Evolutionary conservation across 2,888 invertebrate species (phyloP), one percentile per base, ranked within the genome.

Genomic region (Synanthedon tipuliformis): DNA sequence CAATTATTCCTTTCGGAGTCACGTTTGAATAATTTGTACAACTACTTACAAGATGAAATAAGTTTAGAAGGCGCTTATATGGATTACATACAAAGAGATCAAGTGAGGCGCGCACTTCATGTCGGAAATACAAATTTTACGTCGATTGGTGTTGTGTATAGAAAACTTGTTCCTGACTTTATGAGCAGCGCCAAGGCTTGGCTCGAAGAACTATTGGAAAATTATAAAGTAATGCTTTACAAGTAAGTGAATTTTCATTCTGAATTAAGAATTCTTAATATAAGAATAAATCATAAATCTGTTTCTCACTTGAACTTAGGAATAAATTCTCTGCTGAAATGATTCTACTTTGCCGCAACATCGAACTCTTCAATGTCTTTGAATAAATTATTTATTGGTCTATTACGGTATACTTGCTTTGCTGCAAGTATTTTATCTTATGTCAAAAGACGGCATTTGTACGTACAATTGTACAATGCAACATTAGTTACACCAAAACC

Each of bases 181-280:
- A 89, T 89, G 88, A 78, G 76, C 12, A 90, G 90, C 23, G 89
- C 90, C 2, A 91, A 90, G 64, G 73, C 75, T 56, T 88, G 88
- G 88, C 73, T 89, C 0, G 88, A 89, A 58, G 88, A 88, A 54
- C 64, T 90, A 3, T 61, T 90, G 12, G 88, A 90, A 56, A 82
- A 88, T 59, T 89, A 89, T 57, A 75, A 63, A 64, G 89, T 91
- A 48, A 79, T 91, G 85, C 76, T 91, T 51, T 91, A 91, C 73
- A 91, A 88, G 80, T 92, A 83, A 65, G 84, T 75, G 16, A 34
- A 34, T 10, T 34, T 48, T 11, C 12, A 34, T 34, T 10, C 48
- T 52, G 11, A 16, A 18, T 18, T 49, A 34, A 34, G 34, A 23
- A n/a, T n/a, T n/a, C n/a, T n/a, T n/a, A n/a, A n/a, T n/a, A n/a